phyloP scores from a whole-genome alignment of 2,113 vertebrate species.

The Campylorhamphus procurvoides region DNA sequence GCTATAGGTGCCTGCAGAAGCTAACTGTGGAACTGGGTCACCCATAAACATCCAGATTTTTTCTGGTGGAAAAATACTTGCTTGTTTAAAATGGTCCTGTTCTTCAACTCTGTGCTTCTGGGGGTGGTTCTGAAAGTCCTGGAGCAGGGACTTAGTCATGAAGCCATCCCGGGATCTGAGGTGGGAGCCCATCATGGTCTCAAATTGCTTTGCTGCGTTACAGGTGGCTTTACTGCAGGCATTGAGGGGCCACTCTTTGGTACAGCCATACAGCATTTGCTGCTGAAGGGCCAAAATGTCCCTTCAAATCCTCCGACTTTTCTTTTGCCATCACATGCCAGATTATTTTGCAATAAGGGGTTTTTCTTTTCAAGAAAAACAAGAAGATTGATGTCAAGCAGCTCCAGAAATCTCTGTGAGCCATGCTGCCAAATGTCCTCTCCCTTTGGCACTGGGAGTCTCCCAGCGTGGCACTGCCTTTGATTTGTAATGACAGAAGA shows the following conservation, averaged over 20 bases:
- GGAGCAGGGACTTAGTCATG: background rate
- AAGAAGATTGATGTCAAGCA: background rate
- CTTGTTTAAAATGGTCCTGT: background rate
- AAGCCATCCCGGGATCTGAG: background rate
- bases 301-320: background rate
- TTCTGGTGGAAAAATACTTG: rapidly evolving
- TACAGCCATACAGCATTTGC: background rate
- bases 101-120: background rate
- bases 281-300: background rate
- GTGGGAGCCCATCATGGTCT: background rate
- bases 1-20: background rate
- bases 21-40: background rate
- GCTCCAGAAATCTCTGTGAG: background rate
- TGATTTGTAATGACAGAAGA: background rate
- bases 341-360: background rate
- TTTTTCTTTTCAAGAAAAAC: background rate
- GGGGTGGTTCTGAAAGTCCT: rapidly evolving
- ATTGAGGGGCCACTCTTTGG: background rate
- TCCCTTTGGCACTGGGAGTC: background rate
- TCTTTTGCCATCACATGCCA: rapidly evolving
- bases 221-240: background rate
- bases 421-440: background rate
- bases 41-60: background rate
- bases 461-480: background rate
- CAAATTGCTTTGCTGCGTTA: background rate